Conservation (phyloP, 64 coral and sea anemone genomes). For the Montipora efflorescens region DNA sequence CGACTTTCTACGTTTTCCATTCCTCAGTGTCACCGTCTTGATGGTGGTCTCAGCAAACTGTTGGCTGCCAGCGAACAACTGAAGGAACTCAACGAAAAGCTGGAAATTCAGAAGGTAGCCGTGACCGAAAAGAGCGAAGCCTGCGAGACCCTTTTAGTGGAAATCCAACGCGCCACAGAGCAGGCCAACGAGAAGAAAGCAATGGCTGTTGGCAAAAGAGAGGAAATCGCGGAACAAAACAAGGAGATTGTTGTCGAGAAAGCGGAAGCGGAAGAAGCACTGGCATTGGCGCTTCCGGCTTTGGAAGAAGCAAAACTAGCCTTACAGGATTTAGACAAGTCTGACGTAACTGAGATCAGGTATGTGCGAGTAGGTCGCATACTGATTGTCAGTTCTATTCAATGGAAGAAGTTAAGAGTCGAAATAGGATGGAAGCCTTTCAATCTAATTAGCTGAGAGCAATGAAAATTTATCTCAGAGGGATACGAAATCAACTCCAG, state of each 20-base stretch:
- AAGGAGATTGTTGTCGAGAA: conserved; percentile 93
- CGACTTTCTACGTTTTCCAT: neutral
- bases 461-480: too few species aligned
- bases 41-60: conserved; percentile 97
- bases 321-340: conserved; percentile 97
- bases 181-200: conserved; percentile 97
- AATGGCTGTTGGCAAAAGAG: conserved; percentile 88
- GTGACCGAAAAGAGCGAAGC: conserved; percentile 99
- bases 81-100: conserved; percentile 96
- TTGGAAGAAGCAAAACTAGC: conserved; percentile 97
- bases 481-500: too few species aligned
- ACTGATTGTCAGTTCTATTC: neutral
- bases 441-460: too few species aligned
- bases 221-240: conserved; percentile 95
- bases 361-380: neutral
- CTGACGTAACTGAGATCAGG: conserved; percentile 99
- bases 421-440: too few species aligned
- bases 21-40: conserved; percentile 95
- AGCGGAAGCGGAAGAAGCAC: conserved; percentile 88
- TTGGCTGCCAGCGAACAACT: conserved; percentile 97
- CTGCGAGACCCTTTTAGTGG: conserved; percentile 88
- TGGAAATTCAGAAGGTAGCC: conserved; percentile 96
- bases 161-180: conserved; percentile 87
- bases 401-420: too few species aligned
- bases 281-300: conserved; percentile 88